phyloP scores from a whole-genome alignment of 2,113 vertebrate species.

The Sphaerodactylus townsendi region DNA sequence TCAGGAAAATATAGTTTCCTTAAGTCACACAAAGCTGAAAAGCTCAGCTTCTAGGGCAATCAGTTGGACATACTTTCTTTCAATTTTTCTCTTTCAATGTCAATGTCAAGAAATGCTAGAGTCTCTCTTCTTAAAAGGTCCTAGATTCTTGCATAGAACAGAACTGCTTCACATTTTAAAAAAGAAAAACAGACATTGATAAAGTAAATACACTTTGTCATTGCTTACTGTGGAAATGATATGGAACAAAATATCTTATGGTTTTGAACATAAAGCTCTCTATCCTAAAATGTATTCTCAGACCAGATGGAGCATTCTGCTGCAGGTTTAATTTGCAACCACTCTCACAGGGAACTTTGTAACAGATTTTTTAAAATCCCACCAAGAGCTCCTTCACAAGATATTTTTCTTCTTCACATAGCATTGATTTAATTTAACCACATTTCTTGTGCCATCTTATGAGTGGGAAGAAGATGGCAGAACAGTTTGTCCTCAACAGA shows the following conservation, averaged over 20 bases:
- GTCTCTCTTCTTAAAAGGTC: neutral
- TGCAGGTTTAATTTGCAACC: neutral
- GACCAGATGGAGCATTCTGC: neutral
- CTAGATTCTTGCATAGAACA: neutral
- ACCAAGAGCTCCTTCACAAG: neutral
- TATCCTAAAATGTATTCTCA: too few species aligned
- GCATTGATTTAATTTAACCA: neutral
- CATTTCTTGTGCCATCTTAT: constrained; percentile 23
- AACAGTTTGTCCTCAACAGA: constrained; percentile 16
- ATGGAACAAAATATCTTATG: neutral
- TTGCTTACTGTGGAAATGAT: neutral
- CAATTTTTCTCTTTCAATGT: neutral
- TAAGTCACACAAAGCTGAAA: neutral
- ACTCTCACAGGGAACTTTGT: neutral
- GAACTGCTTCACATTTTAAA: neutral
- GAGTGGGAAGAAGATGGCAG: constrained; percentile 22
- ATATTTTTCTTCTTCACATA: neutral
- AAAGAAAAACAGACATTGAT: neutral
- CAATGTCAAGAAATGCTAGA: neutral
- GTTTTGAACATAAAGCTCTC: neutral
- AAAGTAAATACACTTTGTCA: neutral
- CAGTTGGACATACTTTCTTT: neutral
- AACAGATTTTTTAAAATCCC: neutral
- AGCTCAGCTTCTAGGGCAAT: neutral
- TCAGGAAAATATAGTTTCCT: neutral